Evolutionary conservation across 2,888 invertebrate genomes (phyloP).

Genomic region (Pyrochroa serraticornis): DNA sequence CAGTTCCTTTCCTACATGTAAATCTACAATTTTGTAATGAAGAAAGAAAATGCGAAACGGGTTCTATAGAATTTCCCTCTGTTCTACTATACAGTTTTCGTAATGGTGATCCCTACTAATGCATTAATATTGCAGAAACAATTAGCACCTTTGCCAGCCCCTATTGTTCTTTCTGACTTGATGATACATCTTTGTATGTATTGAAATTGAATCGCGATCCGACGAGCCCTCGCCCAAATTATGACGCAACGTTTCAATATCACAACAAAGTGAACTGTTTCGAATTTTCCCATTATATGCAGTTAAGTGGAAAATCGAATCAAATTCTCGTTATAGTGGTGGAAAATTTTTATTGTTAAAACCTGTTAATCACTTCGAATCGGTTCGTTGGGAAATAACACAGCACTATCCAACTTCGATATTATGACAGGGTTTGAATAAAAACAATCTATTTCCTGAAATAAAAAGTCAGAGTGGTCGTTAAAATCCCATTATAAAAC

Average conservation of each 20-base stretch:
- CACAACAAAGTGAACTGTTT: background rate
- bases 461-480: conserved; percentile 6
- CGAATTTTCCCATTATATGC: background rate
- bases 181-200: conserved; percentile 11
- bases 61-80: too few species aligned
- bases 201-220: conserved; percentile 10
- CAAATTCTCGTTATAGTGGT: conserved; percentile 5
- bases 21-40: background rate
- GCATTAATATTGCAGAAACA: conserved; percentile 15
- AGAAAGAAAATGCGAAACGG: conserved; percentile 7
- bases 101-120: conserved; percentile 5
- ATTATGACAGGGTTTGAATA: background rate
- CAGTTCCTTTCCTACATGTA: too few species aligned
- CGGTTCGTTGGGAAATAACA: too few species aligned
- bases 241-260: conserved; percentile 2
- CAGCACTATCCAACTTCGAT: too few species aligned
- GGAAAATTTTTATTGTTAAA: conserved; percentile 4
- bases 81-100: conserved; percentile 10
- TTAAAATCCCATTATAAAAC: conserved; percentile 18
- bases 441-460: conserved; percentile 10
- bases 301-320: conserved; percentile 3
- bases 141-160: conserved; percentile 17
- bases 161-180: conserved; percentile 21
- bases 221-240: too few species aligned
- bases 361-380: background rate